Percentiles rank a stretch among this genome's conserved stretches.
These are phyloP conservation scores for Grapholita molesta DNA, from an alignment of 1,140 invertebrate genomes.

Conservation along the genomic window DNA sequence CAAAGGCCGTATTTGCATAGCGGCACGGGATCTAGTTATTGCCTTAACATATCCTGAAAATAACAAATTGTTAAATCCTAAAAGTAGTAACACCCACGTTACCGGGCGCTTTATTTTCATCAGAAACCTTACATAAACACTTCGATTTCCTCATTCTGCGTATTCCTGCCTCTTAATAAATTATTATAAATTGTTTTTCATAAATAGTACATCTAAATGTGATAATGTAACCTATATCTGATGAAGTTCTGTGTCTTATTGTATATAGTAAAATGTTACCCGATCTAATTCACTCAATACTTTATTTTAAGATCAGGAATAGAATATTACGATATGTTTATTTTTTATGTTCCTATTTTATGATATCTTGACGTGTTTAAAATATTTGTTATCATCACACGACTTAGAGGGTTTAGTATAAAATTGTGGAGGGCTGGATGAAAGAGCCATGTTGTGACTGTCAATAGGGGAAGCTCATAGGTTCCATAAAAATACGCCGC, in stretches of 20 bases:
- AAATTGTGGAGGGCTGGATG: background rate
- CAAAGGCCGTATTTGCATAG: no score
- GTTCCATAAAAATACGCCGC: background rate
- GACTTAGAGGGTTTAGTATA: background rate
- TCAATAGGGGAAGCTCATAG: no score
- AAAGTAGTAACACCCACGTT: no score
- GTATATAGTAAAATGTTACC: slow-evolving; percentile 48
- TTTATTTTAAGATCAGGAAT: background rate
- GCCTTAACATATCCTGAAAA: no score
- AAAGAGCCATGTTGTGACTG: background rate
- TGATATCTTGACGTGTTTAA: background rate
- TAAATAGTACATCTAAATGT: slow-evolving; percentile 47
- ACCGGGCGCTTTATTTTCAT: no score
- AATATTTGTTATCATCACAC: background rate
- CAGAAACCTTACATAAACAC: no score
- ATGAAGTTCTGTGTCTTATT: slow-evolving; percentile 25
- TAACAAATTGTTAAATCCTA: no score
- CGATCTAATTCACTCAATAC: slow-evolving; percentile 20
- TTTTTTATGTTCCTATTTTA: slow-evolving; percentile 15
- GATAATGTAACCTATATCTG: slow-evolving; percentile 41
- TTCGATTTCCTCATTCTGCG: no score
- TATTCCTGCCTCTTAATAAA: no score
- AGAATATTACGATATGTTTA: background rate
- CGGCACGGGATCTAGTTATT: no score
- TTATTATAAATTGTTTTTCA: slow-evolving; percentile 8